Evolutionary conservation across 2,113 vertebrate genomes (phyloP).

Genomic region (Rhinogobius similis): DNA sequence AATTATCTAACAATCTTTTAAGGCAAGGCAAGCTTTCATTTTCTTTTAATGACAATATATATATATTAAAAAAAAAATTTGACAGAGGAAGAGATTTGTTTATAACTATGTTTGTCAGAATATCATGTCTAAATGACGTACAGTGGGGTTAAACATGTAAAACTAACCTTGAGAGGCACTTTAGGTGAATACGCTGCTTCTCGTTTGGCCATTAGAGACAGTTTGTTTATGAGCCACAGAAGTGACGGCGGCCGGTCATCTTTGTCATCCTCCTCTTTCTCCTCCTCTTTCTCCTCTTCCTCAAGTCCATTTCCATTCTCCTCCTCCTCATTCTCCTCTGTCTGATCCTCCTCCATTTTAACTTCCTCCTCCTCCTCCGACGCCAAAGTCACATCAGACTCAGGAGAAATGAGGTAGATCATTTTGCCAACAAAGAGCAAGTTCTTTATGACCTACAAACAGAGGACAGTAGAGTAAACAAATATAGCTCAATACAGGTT

Average conservation of each 20-base stretch:
- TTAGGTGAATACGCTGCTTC: conserved; percentile 91
- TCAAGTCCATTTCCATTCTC: not conserved
- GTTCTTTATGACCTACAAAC: conserved; percentile 90
- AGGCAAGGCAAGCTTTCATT: too few relatives aligned
- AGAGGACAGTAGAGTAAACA: not conserved
- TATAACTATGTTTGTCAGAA: too few relatives aligned
- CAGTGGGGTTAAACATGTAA: not conserved
- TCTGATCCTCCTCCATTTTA: conserved; percentile 13
- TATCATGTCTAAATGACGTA: not conserved
- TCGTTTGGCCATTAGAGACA: conserved; percentile 85
- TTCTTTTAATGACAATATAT: too few relatives aligned
- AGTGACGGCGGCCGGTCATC: conserved; percentile 79
- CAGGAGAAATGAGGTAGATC: conserved; percentile 85
- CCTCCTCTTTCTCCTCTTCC: conserved; percentile 25
- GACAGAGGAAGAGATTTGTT: too few relatives aligned
- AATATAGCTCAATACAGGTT: not conserved
- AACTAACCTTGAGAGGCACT: conserved; percentile 87
- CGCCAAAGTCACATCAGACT: conserved; percentile 58
- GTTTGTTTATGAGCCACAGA: conserved; percentile 90
- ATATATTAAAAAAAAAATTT: too few relatives aligned
- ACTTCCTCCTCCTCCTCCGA: conserved; percentile 27
- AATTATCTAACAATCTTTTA: too few relatives aligned
- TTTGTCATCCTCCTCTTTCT: conserved; percentile 59
- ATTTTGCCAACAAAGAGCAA: conserved; percentile 92
- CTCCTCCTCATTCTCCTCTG: conserved; percentile 33